Evolutionary conservation across 2,113 vertebrate species (phyloP).

Genomic region (Chaetura pelagica): DNA sequence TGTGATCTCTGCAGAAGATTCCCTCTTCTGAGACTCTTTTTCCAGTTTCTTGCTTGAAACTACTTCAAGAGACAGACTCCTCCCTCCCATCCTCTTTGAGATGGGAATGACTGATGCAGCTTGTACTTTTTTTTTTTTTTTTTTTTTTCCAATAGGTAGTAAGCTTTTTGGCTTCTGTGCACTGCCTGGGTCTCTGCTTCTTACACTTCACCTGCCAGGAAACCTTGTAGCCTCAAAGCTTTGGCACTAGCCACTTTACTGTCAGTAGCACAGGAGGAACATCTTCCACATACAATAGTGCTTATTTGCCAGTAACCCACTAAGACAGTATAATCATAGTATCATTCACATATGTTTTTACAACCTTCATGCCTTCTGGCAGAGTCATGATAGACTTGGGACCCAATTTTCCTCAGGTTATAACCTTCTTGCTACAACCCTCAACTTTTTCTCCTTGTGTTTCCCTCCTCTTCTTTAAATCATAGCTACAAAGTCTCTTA

Average conservation of each 20-base stretch:
- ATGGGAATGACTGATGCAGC: slow-evolving; percentile 40
- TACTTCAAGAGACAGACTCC: slow-evolving; percentile 47
- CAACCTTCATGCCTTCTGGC: not conserved
- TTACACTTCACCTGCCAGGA: not conserved
- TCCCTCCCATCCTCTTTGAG: slow-evolving; percentile 46
- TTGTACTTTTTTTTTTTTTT: not conserved
- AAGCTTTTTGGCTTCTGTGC: not conserved
- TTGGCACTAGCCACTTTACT: not conserved
- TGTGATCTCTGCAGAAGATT: slow-evolving; percentile 60
- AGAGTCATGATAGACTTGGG: not conserved
- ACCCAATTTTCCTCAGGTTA: not conserved
- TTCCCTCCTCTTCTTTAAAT: not conserved
- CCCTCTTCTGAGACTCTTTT: slow-evolving; percentile 43
- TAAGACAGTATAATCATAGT: not conserved
- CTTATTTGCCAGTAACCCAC: not conserved
- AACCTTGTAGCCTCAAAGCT: not conserved
- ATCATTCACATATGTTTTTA: not conserved
- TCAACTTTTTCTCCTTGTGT: not conserved
- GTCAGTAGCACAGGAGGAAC: not conserved
- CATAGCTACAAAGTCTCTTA: not conserved
- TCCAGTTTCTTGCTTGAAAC: slow-evolving; percentile 12
- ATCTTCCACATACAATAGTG: not conserved
- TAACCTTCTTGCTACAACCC: not conserved
- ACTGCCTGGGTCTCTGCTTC: not conserved
- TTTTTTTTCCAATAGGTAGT: not conserved